A percentile compares a stretch with the other conserved stretches of the same genome.
phyloP scores from a whole-genome alignment of 2,888 invertebrate species.

The Venusia cambrica region DNA sequence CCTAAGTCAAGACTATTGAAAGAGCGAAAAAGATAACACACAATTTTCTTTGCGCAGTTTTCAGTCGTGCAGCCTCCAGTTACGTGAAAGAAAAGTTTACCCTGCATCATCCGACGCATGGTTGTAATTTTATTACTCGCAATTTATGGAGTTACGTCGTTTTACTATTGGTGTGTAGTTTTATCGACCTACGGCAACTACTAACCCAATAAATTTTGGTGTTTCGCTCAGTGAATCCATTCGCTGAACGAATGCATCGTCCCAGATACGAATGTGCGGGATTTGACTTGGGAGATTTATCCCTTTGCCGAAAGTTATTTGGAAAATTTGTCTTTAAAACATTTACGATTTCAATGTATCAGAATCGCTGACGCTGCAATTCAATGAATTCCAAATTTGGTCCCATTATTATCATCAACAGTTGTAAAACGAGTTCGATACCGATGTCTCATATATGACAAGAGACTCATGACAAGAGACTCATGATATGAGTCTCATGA shows the following conservation, averaged over 20 bases:
- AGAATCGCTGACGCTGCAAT: too few relatives aligned
- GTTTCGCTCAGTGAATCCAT: conserved; percentile 78
- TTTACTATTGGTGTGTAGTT: conserved; percentile 59
- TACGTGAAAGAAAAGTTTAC: conserved; percentile 60
- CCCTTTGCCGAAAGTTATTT: conserved; percentile 37
- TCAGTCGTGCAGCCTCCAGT: conserved; percentile 67
- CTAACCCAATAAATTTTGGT: conserved; percentile 81
- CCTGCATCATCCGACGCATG: conserved; percentile 58
- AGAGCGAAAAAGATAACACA: conserved; percentile 80
- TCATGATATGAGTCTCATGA: too few relatives aligned
- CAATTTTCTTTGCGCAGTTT: conserved; percentile 80
- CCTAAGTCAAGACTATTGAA: conserved; percentile 76
- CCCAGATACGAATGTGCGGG: conserved; percentile 71
- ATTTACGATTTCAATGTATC: conserved; percentile 2
- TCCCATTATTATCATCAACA: too few relatives aligned
- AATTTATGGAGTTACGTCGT: conserved; percentile 65
- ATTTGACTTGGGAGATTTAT: conserved; percentile 64
- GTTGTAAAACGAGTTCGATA: too few relatives aligned
- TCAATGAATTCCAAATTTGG: too few relatives aligned
- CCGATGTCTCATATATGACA: too few relatives aligned
- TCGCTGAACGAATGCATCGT: conserved; percentile 78
- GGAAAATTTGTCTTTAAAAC: conserved; percentile 34
- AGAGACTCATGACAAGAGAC: too few relatives aligned
- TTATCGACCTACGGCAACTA: conserved; percentile 81
- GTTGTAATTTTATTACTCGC: conserved; percentile 62